Evolutionary conservation across 2,113 vertebrate genomes (phyloP).

Genomic region (Arenaria interpres): DNA sequence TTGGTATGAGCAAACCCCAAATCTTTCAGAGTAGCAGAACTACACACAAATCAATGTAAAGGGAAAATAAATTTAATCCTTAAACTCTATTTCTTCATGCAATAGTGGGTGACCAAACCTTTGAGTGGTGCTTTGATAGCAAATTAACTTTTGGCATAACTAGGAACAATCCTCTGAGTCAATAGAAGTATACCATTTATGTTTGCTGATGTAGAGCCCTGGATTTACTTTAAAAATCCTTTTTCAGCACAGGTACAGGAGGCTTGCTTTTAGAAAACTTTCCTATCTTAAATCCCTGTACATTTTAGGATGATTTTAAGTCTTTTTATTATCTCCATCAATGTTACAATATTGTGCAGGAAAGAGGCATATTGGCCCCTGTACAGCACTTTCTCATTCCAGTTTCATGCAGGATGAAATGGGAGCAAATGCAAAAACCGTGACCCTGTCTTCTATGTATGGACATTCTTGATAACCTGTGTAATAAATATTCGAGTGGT

Average conservation of each 20-base stretch:
- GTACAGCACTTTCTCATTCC: neutral
- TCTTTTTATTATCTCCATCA: neutral
- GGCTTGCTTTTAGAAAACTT: neutral
- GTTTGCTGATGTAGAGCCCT: neutral
- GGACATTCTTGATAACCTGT: neutral
- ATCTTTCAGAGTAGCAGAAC: neutral
- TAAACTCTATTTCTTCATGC: neutral
- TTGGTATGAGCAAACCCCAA: neutral
- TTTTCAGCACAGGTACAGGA: neutral
- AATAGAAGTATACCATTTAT: neutral
- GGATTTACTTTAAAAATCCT: neutral
- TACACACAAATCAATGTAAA: neutral
- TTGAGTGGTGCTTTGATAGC: neutral
- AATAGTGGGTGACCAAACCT: neutral
- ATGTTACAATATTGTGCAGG: neutral
- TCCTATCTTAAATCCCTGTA: neutral
- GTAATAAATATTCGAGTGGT: neutral
- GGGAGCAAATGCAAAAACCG: neutral
- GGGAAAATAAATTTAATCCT: neutral
- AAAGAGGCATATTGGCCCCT: neutral
- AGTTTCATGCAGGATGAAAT: neutral
- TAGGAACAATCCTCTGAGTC: neutral
- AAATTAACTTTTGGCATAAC: conserved; percentile 16
- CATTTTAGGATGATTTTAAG: neutral
- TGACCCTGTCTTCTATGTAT: neutral